These are phyloP conservation scores for Holacanthella duospinosa DNA, from an alignment of 2,888 invertebrate species.

Conservation along the genomic window DNA sequence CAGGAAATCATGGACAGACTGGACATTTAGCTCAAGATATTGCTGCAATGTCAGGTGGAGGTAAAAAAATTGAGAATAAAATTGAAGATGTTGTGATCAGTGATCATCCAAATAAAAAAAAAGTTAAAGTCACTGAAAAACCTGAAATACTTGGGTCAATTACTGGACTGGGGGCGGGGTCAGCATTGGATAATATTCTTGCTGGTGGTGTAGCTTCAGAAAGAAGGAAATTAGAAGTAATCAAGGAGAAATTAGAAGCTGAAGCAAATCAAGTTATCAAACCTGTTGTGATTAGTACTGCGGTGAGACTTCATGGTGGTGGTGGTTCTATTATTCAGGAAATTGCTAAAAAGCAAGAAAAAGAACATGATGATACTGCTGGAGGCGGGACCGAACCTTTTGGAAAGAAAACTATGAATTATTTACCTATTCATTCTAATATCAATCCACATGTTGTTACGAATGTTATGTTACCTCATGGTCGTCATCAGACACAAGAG, in stretches of 20 bases:
- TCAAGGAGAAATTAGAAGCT: background rate
- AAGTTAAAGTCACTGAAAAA: background rate
- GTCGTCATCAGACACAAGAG: background rate
- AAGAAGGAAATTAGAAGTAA: background rate
- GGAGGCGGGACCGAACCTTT: background rate
- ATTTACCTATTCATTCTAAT: background rate
- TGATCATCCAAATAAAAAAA: background rate
- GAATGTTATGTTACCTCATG: background rate
- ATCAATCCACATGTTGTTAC: background rate
- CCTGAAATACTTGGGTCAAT: background rate
- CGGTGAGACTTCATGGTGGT: background rate
- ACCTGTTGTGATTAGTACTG: background rate
- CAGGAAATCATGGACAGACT: constrained; percentile 23
- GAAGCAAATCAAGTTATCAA: background rate
- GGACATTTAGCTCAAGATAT: constrained; percentile 29
- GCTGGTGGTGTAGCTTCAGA: background rate
- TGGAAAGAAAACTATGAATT: background rate
- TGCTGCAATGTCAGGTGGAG: constrained; percentile 23
- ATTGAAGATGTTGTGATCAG: constrained; percentile 24
- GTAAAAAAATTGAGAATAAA: constrained; percentile 11
- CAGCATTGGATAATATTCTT: constrained; percentile 5
- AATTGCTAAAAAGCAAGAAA: background rate
- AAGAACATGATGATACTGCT: background rate
- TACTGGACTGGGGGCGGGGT: background rate
- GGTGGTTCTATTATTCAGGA: background rate